Base-by-base conservation (phyloP, 2,888 invertebrate genomes). In the Scaptomyza caliginosa region DNA sequence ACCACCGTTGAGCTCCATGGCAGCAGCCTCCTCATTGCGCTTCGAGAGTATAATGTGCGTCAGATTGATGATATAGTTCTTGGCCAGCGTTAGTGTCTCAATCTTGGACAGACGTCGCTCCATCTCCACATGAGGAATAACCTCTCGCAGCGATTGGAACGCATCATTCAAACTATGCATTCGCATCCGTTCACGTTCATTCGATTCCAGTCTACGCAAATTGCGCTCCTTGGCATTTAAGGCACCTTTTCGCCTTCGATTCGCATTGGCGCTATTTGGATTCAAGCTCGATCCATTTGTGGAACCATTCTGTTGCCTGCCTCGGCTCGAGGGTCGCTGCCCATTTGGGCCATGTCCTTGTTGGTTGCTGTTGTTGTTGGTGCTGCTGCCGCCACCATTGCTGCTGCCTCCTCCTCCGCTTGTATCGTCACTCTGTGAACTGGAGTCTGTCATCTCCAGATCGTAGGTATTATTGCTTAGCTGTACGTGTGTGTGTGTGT, bases 81-180 rank as follows among this genome's bases (percentile, higher is more conserved):
- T 96, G 80, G 97, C 97, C 90, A 97, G 92, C 8, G 96, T 96
- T 66, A 97, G 92, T 0, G 97, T 97, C 92, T 97, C 97, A 79
- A 97, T 96, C 92, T 97, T 97, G 6, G 96, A 96, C 64, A 97
- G 92, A 86, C 96, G 95, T 60, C 96, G 93, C 77, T 96, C 96
- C 92, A 96, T 95, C 90, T 95, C 95, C 32, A 97, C 95, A 86
- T 97, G 97, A 0, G 97, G 97, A 77, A 97, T 96, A 2, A 97
- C 97, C 89, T 96, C 94, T 26, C 96, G 93, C 49, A 97, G 92
- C 85, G 95, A 96, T 94, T 96, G 92, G 91, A 97, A 97, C 13
- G 97, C 97, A 89, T 97, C 96, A 90, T 97, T 97, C 58, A 97
- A 93, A 51, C 96, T 96, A 91, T 97, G 97, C 97, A 97, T 97